Percentiles rank a stretch among this genome's conserved stretches.
Evolutionary conservation across 1,140 invertebrate genomes (phyloP).

Genomic region (Spodoptera frugiperda): DNA sequence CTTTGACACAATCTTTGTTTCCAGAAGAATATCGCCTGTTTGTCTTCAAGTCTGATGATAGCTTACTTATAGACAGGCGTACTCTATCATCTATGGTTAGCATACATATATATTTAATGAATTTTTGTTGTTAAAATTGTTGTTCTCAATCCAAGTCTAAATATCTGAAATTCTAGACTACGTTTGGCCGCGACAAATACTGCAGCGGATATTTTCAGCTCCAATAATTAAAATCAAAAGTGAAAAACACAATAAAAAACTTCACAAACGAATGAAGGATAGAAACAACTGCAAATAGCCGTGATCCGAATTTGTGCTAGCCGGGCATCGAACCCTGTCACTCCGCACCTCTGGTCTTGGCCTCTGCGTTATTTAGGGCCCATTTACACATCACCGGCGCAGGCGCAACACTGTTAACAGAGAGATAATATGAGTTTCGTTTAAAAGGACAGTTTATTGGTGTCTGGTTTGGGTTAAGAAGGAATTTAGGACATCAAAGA

Average conservation of each 20-base stretch:
- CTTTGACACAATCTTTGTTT: too few relatives aligned
- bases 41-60: too few relatives aligned
- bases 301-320: slow-evolving; percentile 36
- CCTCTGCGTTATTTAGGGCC: slow-evolving; percentile 40
- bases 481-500: slow-evolving; percentile 16
- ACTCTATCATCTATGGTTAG: too few relatives aligned
- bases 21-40: too few relatives aligned
- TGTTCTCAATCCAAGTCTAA: too few relatives aligned
- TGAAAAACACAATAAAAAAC: slow-evolving; percentile 12
- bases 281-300: slow-evolving; percentile 30
- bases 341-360: slow-evolving; percentile 44
- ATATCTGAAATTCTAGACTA: too few relatives aligned
- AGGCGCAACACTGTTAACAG: background rate
- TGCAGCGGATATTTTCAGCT: background rate
- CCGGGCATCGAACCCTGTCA: slow-evolving; percentile 54
- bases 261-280: background rate
- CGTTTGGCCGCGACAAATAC: too few relatives aligned
- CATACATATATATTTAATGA: too few relatives aligned
- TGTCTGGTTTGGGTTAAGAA: slow-evolving; percentile 10
- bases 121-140: too few relatives aligned
- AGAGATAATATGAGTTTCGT: slow-evolving; percentile 1
- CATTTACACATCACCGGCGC: slow-evolving; percentile 15
- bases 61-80: too few relatives aligned
- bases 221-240: slow-evolving; percentile 11
- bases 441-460: background rate